Evolutionary conservation across 2,113 vertebrate species (phyloP), one percentile per base, ranked within the genome.

Genomic region (Scolopax mira): DNA sequence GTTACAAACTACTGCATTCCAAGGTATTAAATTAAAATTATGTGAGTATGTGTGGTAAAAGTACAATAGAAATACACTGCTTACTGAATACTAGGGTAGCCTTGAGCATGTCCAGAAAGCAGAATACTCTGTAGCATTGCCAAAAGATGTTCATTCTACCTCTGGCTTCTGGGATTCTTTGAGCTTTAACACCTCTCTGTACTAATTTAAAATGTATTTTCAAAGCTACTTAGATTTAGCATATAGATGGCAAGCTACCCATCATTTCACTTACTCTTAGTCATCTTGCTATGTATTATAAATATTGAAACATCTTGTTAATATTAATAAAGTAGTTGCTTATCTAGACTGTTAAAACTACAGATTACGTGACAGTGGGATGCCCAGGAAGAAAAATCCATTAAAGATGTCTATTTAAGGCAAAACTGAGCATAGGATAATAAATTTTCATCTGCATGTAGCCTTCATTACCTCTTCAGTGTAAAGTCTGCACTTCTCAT

Each of bases 151-250:
- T 90, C 10, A 39, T 90, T 52, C 78, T 90, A 11, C 46, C 58
- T 97, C 41, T 78, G 23, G 21, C 62, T 93, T 92, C 49, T 30
- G 37, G 55, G 86, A 95, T 95, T 96, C 85, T 95, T 91, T 93
- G 91, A 83, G 73, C 75, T 96, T 73, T 94, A 86, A 87, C 85
- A 95, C 60, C 54, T 92, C 51, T 85, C 39, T 83, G 33, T 83
- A 87, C 65, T 93, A 35, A 85, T 75, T 88, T 91, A 87, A 52
- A 87, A 86, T 55, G 66, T 28, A 33, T 72, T 91, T 91, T 96
- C n/a, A 42, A 30, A 81, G 28, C 69, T 69, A 35, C 18, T 88
- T 73, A 80, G 67, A 70, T 80, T 77, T 77, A 78, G 13, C 22
- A 57, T 79, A 51, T 85, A 44, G 54, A 77, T 62, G 21, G 37